Evolutionary conservation across 35 echinoderm and acorn worm genomes (phyloP).

Genomic region (Patiria miniata): DNA sequence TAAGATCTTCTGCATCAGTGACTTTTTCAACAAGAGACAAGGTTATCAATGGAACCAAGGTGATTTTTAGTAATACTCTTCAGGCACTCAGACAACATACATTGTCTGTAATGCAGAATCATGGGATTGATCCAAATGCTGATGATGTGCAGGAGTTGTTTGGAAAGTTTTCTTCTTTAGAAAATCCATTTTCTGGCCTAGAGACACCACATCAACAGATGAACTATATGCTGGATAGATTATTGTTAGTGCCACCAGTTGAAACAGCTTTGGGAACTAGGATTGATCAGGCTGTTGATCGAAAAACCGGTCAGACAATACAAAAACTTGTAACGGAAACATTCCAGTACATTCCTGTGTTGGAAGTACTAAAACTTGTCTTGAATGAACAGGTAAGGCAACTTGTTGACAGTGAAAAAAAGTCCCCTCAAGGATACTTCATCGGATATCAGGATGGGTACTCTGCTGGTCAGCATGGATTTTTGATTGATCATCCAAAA

Average conservation of each 20-base stretch:
- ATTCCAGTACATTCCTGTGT: slow-evolving; percentile 55
- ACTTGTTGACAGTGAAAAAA: slow-evolving; percentile 28
- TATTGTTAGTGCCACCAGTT: slow-evolving; percentile 43
- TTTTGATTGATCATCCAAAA: slow-evolving; percentile 45
- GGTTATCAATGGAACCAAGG: too few relatives aligned
- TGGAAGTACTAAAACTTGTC: slow-evolving; percentile 35
- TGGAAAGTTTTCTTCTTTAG: neutral
- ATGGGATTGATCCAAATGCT: slow-evolving; percentile 51
- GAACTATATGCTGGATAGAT: neutral
- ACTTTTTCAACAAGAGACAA: too few relatives aligned
- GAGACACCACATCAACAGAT: neutral
- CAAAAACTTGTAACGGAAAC: slow-evolving; percentile 56
- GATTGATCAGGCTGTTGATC: slow-evolving; percentile 45
- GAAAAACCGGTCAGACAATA: slow-evolving; percentile 43
- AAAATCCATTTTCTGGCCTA: neutral
- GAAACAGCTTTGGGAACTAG: slow-evolving; percentile 43
- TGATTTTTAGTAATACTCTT: too few relatives aligned
- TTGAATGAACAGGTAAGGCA: slow-evolving; percentile 6
- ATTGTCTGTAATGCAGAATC: too few relatives aligned
- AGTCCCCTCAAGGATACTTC: neutral
- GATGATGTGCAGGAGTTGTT: slow-evolving; percentile 40
- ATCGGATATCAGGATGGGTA: slow-evolving; percentile 38
- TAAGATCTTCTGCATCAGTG: too few relatives aligned
- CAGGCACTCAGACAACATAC: too few relatives aligned
- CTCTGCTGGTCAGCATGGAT: slow-evolving; percentile 15